Base-by-base conservation (phyloP, 2,888 invertebrate genomes). In the Leptodirus hochenwartii region DNA sequence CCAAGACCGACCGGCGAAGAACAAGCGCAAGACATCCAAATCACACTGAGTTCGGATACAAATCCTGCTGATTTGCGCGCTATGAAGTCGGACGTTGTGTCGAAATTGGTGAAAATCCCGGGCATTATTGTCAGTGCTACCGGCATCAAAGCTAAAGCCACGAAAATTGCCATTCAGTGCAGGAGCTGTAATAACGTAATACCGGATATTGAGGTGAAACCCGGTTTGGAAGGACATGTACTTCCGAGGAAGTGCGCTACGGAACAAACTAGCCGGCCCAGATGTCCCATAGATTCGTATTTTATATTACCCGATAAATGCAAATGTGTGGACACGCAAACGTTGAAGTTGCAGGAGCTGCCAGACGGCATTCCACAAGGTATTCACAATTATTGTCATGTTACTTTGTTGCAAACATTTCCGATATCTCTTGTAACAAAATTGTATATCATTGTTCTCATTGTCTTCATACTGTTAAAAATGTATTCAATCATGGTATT, bases 271-370 rank as follows among this genome's bases (percentile, higher is more conserved):
- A 91, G 91, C 15, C 63, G 81, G 30, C 81, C 84, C 1, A 84
- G 84, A 46, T 98, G 98, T 48, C 95, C 96, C 0, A 51, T 95
- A 32, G 98, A 99, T 59, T 98, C 98, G 2, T 99, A 85, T 54
- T 93, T 90, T 53, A 93, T 99, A 37, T 75, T 96, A 55, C 95
- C 96, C 10, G 96, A 98, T 52, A 93, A 91, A 56, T 96, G 96
- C 55, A 69, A 74, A 41, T 98, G 96, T 54, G 85, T 96, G 14
- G 96, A 99, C 58, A 99, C 88, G 51, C 98, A 99, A 71, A 77
- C 84, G 1, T 54, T 98, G n/a, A 99, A 95, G 54, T 57, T 96
- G 8, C 96, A 98, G 66, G 98, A 98, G 57, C 60, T 87, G 12
- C 91, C 93, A 0, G 96, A 98, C 52, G 74, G 71, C 37, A 78